Evolutionary conservation across 2,888 invertebrate genomes (phyloP), one percentile per base, ranked within the genome.

Genomic region (Lysandra coridon): DNA sequence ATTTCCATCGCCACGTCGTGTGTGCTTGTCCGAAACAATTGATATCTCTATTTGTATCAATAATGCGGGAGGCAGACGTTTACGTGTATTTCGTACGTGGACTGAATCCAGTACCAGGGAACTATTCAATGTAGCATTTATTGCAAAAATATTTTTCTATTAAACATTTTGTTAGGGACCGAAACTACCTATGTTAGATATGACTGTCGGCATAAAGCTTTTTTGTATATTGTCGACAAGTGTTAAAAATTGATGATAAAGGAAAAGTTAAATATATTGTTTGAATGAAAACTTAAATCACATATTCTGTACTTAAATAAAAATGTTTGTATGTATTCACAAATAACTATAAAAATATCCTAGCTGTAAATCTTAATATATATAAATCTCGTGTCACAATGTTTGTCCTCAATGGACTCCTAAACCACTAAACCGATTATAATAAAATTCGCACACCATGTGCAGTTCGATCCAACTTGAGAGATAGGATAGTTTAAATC

Each of bases 21-120:
- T 91, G 90, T 88, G 87, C 90, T 88, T 92, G 93, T 93, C 92
- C 91, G 87, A 91, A 94, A 93, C 94, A 94, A 94, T 94, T 93
- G 93, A 92, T 93, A 93, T 92, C 90, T 93, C 92, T 92, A 93
- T 94, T 94, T 94, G 94, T 94, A 94, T 93, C 94, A 94, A 94
- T 94, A 93, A 92, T 92, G 90, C 90, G 86, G 87, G 86, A 88
- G 88, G 89, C 90, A 90, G 93, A 93, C 91, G 89, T 90, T 92
- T 92, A 92, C 92, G 91, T 92, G 91, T 88, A 90, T 88, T 89
- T 86, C 82, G 91, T 91, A 93, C 94, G 94, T 94, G 94, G 86
- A 82, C 81, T 79, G 93, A 93, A 93, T 94, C 86, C 84, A 90
- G 88, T 87, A 85, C 82, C 83, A 69, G 69, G 69, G 83, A 85